Conservation (phyloP, 2,797 vertebrate species). For the Synaphobranchus kaupii region DNA sequence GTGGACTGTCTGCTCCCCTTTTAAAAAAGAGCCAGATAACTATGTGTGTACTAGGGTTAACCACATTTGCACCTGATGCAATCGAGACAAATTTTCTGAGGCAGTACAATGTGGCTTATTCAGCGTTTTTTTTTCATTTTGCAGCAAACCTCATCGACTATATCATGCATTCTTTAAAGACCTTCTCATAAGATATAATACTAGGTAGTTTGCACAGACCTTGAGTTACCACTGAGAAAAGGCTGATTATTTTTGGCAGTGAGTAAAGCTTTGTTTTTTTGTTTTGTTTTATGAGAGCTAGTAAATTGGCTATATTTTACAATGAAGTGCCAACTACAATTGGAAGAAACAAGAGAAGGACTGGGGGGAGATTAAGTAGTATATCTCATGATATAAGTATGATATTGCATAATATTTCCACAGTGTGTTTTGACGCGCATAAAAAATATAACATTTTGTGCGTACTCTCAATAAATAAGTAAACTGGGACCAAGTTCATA, state of each 20-base stretch:
- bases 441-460: too few relatives aligned
- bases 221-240: neutral
- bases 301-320: neutral
- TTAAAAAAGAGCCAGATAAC: neutral
- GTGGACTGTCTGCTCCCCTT: neutral
- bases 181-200: too few relatives aligned
- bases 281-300: neutral
- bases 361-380: too few relatives aligned
- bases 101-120: neutral
- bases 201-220: neutral
- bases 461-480: too few relatives aligned
- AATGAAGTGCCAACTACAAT: neutral
- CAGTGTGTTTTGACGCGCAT: too few relatives aligned
- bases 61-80: neutral
- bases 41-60: neutral
- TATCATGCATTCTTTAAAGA: neutral
- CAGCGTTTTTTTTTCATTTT: neutral
- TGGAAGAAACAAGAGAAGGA: too few relatives aligned
- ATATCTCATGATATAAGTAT: too few relatives aligned
- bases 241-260: neutral
- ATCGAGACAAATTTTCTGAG: neutral
- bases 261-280: neutral
- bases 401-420: too few relatives aligned
- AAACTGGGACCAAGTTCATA: too few relatives aligned
- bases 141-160: neutral